Evolutionary conservation across 1,140 invertebrate genomes (phyloP), one percentile per base, ranked within the genome.

Genomic region (Dufourea novaeangliae): DNA sequence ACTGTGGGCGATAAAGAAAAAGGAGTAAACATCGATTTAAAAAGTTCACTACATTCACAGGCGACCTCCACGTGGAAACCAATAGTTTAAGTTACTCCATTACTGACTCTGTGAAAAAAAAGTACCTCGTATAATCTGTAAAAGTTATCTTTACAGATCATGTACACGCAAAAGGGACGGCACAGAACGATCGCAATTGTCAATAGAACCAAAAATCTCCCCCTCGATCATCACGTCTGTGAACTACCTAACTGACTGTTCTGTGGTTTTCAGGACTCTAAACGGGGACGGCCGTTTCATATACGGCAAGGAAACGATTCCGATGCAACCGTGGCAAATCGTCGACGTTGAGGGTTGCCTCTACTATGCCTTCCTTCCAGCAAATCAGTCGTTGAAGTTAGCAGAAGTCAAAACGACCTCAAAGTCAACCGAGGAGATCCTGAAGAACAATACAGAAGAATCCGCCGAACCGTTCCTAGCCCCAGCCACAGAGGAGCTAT

Each of bases 291-390:
- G 88, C 69, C 56, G 56, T 64, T 90, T 90, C 79, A 69, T 87
- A 29, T 90, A 88, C 56, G 88, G 84, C 27, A 86, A 88, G 71
- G 82, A 90, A 69, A 84, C 87, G 32, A 90, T 90, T 27, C 62
- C 74, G 6, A 89, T 90, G 89, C 85, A 89, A 61, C 86, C 87
- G 8, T 90, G 89, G 89, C 87, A 90, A 61, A 52, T 90, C 12
- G 87, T 90, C 39, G 89, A 90, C 64, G 83, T 90, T 11, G 88
- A 89, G 8, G 89, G 89, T 54, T 79, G 73, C 46, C 83, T 87
- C 12, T 90, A 89, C 80, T 89, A 90, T 50, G 89, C 89, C 37
- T 90, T 90, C 74, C 61, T 90, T 34, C 87, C 88, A n/a, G n/a
- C 70, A 17, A 80, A 73, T 62, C 69, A 73, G n/a, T 12, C 34